Percentiles rank a stretch among this genome's conserved stretches.
These are phyloP conservation scores for Sorex araneus DNA, from an alignment of 2,113 vertebrate genomes.

Conservation along the genomic window DNA sequence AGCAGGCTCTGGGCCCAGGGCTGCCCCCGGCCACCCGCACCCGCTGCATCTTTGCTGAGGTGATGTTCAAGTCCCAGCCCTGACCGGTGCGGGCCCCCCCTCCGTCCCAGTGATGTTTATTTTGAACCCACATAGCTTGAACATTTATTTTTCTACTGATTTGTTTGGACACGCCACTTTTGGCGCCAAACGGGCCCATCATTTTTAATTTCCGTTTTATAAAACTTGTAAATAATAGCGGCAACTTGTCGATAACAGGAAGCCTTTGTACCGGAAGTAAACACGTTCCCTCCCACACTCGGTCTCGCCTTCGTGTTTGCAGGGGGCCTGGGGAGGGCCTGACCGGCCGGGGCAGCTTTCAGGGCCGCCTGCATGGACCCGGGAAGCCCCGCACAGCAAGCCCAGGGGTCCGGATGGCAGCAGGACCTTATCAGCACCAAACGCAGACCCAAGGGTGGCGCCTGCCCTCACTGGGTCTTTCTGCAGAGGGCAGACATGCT, in stretches of 20 bases:
- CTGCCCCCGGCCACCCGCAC: conserved; percentile 2
- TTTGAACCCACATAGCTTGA: conserved; percentile 75
- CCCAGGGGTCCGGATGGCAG: not conserved
- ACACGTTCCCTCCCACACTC: conserved; percentile 72
- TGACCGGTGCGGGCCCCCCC: conserved; percentile 38
- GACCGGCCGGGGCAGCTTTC: not conserved
- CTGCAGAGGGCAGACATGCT: not conserved
- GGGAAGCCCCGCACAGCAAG: not conserved
- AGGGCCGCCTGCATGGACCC: not conserved
- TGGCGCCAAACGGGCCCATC: conserved; percentile 67
- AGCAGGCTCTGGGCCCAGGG: conserved; percentile 38
- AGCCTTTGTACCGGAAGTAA: conserved; percentile 84
- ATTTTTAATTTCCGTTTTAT: conserved; percentile 83
- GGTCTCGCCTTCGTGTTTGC: conserved; percentile 7
- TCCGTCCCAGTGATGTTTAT: conserved; percentile 75
- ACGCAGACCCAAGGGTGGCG: not conserved
- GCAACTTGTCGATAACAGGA: conserved; percentile 80
- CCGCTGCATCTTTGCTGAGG: conserved; percentile 56
- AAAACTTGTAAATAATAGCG: conserved; percentile 85
- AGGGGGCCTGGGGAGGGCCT: not conserved
- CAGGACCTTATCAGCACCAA: not conserved
- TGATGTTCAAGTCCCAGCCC: conserved; percentile 50
- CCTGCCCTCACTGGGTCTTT: not conserved
- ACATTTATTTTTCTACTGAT: conserved; percentile 87
- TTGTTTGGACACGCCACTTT: conserved; percentile 79